These are phyloP conservation scores for Oedothorax gibbosus DNA, from an alignment of 1,140 invertebrate genomes.

Conservation along the genomic window DNA sequence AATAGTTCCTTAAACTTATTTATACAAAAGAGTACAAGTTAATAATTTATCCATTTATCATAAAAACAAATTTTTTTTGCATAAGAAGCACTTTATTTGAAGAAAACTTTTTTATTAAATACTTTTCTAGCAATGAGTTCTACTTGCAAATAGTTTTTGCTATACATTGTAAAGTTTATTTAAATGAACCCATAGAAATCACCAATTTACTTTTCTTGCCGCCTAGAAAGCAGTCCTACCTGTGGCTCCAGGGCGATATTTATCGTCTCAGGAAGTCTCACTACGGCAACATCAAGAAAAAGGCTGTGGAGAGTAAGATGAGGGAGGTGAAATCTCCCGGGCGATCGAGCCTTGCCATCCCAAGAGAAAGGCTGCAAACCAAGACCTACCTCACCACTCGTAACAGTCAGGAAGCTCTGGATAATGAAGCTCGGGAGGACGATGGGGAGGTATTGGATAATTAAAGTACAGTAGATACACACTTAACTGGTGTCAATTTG, in stretches of 20 bases:
- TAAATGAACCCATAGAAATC: too few species aligned
- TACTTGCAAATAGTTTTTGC: background rate
- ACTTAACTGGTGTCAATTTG: too few species aligned
- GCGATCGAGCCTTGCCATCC: slow-evolving; percentile 49
- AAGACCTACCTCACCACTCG: slow-evolving; percentile 10
- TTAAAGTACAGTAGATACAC: background rate
- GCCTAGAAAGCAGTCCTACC: slow-evolving; percentile 79
- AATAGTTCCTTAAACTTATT: too few species aligned
- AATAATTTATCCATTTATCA: too few species aligned
- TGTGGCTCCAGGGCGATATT: slow-evolving; percentile 82
- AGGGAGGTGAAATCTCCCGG: slow-evolving; percentile 31
- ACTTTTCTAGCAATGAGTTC: background rate
- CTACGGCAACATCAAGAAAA: slow-evolving; percentile 46
- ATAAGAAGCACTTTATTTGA: background rate
- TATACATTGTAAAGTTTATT: too few species aligned
- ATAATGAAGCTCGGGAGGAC: slow-evolving; percentile 8
- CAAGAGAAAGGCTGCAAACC: slow-evolving; percentile 40
- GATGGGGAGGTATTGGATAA: background rate
- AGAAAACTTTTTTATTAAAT: background rate
- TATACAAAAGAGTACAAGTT: too few species aligned
- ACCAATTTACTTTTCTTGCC: too few species aligned
- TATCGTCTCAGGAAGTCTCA: slow-evolving; percentile 71
- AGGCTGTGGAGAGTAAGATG: slow-evolving; percentile 17
- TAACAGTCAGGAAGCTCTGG: slow-evolving; percentile 38
- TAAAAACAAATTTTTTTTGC: too few species aligned